A percentile compares a stretch with the other conserved stretches of the same genome.
Conservation (phyloP, 2,888 invertebrate species). For the Cynaeus angustus region DNA sequence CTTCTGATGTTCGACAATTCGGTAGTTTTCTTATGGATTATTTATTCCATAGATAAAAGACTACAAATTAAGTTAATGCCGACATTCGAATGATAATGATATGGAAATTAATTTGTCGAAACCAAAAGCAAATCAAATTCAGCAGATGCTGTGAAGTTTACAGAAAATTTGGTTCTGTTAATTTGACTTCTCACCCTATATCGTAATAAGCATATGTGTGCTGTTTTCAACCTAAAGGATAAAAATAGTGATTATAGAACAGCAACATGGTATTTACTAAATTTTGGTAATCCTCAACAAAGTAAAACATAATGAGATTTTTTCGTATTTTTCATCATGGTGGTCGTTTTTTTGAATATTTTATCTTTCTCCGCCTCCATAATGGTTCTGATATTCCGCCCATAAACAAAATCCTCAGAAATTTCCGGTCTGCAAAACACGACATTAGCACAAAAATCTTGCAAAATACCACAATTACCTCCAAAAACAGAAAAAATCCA, state of each 20-base stretch:
- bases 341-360: constrained; percentile 7
- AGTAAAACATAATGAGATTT: constrained; percentile 9
- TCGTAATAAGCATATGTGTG: background rate
- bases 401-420: constrained; percentile 45
- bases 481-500: constrained; percentile 56
- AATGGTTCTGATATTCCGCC: constrained; percentile 20
- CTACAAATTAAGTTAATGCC: constrained; percentile 39
- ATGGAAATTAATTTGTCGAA: constrained; percentile 32
- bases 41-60: constrained; percentile 53
- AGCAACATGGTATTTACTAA: constrained; percentile 9
- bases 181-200: background rate
- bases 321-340: constrained; percentile 10
- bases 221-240: background rate
- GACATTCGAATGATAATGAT: constrained; percentile 18
- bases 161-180: background rate
- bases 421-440: constrained; percentile 57
- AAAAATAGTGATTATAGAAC: background rate
- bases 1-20: constrained; percentile 52
- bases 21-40: constrained; percentile 53
- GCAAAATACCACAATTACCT: constrained; percentile 62
- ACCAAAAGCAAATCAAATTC: constrained; percentile 8
- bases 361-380: constrained; percentile 18
- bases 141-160: background rate
- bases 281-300: constrained; percentile 9
- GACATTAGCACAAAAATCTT: constrained; percentile 56